phyloP scores from a whole-genome alignment of 2,888 invertebrate genomes.

The Temnothorax ravouxi region DNA sequence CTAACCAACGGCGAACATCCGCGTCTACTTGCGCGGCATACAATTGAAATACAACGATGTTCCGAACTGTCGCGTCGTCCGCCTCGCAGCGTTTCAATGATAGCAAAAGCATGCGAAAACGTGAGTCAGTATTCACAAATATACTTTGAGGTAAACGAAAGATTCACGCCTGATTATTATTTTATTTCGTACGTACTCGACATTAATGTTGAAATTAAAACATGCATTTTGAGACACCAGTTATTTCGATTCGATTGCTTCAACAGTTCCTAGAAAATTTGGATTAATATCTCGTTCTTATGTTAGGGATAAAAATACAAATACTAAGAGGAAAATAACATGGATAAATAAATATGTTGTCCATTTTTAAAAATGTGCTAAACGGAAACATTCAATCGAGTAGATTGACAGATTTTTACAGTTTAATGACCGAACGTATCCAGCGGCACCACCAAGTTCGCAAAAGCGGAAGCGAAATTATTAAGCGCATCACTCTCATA shows the following conservation, averaged over 20 bases:
- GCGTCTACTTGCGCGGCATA: constrained; percentile 39
- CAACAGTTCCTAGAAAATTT: background rate
- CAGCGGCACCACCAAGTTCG: no score
- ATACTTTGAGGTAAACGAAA: constrained; percentile 24
- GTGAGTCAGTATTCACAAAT: constrained; percentile 71
- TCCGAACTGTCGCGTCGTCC: constrained; percentile 8
- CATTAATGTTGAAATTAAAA: background rate
- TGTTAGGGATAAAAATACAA: background rate
- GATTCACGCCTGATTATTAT: background rate
- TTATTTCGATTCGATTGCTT: background rate
- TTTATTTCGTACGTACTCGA: background rate
- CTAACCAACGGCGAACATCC: constrained; percentile 17
- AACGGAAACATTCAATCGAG: background rate
- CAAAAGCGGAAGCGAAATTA: background rate
- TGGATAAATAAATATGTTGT: background rate
- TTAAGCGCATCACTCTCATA: background rate
- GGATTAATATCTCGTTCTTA: background rate
- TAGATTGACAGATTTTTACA: background rate
- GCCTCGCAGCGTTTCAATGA: constrained; percentile 64
- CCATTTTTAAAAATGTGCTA: background rate
- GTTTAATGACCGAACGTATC: background rate
- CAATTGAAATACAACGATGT: constrained; percentile 46
- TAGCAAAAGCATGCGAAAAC: constrained; percentile 67
- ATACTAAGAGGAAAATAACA: no score
- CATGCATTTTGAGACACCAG: background rate